phyloP scores from a whole-genome alignment of 2,888 invertebrate genomes.

The Dasysyrphus albostriatus region DNA sequence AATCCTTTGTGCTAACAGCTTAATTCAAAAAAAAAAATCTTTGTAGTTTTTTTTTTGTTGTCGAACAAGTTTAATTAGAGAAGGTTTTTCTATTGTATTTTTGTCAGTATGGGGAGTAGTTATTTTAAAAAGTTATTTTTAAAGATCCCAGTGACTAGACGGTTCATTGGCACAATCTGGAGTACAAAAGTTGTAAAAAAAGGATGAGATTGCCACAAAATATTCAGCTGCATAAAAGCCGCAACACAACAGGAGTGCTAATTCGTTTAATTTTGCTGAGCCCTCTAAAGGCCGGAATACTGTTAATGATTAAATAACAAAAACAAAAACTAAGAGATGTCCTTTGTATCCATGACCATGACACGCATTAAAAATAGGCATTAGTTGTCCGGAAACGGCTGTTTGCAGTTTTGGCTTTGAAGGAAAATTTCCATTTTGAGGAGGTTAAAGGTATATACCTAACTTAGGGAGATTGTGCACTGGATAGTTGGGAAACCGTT shows the following conservation, averaged over 20 bases:
- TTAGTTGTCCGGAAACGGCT: neutral
- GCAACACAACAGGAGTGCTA: neutral
- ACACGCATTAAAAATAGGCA: neutral
- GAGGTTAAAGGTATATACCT: neutral
- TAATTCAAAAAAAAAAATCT: slow-evolving; percentile 17
- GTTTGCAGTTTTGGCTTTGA: neutral
- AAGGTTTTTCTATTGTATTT: neutral
- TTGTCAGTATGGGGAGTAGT: neutral
- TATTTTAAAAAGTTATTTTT: neutral
- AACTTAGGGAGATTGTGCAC: neutral
- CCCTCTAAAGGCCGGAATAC: neutral
- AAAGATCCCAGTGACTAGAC: slow-evolving; percentile 40
- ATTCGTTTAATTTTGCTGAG: slow-evolving; percentile 1
- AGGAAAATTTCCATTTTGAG: neutral
- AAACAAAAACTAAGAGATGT: neutral
- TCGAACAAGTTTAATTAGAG: slow-evolving; percentile 29
- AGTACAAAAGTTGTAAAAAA: neutral
- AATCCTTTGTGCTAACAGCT: slow-evolving; percentile 39
- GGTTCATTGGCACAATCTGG: slow-evolving; percentile 29
- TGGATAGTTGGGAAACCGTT: neutral
- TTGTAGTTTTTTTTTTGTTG: neutral
- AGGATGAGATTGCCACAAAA: neutral
- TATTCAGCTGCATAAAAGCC: slow-evolving; percentile 9
- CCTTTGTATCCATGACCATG: neutral
- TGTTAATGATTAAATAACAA: neutral